Evolutionary conservation across 2,797 vertebrate species (phyloP).

Genomic region (Xerus rutilus): DNA sequence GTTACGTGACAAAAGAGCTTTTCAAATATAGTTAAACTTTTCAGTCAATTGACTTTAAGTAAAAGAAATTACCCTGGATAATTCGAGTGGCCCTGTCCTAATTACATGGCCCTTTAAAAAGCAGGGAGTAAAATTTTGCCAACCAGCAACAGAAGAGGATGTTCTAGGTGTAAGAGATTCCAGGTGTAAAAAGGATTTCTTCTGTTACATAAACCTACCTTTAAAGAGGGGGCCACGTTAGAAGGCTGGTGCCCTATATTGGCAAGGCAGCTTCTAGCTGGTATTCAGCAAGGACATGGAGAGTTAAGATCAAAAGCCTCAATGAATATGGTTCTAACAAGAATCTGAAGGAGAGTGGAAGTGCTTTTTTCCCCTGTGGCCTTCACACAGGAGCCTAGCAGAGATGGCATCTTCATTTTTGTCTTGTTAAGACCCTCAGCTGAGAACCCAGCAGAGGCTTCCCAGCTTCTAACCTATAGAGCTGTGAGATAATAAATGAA

Average conservation of each 20-base stretch:
- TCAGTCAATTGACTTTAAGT: no score
- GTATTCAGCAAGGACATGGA: background rate
- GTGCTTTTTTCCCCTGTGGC: background rate
- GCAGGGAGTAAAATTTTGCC: no score
- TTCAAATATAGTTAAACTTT: no score
- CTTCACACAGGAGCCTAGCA: no score
- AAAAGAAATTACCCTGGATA: no score
- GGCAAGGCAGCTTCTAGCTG: background rate
- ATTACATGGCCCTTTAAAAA: no score
- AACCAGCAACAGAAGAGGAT: no score
- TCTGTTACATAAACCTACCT: background rate
- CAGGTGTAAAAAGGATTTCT: no score
- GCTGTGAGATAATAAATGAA: background rate
- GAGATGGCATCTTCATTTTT: no score
- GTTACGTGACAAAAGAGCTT: no score
- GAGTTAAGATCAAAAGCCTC: background rate
- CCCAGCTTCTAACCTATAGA: background rate
- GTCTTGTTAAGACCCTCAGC: background rate
- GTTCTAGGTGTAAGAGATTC: no score
- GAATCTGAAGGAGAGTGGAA: background rate
- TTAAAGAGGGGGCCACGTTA: background rate
- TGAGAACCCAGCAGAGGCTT: background rate
- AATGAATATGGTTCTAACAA: background rate
- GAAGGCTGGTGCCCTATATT: background rate
- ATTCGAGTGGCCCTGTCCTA: no score